Base-by-base conservation (phyloP, 1,140 invertebrate species). In the Apocrypta bakeri region DNA sequence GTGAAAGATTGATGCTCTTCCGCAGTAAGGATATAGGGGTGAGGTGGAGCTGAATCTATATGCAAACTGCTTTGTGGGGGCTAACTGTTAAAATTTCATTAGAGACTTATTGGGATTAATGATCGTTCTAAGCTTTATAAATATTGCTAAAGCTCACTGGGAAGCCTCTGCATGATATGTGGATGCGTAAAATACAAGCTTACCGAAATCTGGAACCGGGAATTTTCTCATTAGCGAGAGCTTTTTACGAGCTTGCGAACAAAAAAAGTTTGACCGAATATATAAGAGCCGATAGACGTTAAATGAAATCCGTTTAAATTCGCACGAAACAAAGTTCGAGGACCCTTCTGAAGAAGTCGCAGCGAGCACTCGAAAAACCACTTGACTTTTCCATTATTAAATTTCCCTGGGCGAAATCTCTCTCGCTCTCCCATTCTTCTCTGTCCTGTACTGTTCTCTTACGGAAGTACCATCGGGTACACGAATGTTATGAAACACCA, bases 381-480 rank as follows among this genome's bases (percentile, higher is more conserved):
- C 78, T 80, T 37, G 61, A 64, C 79, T 75, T 75, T 81, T 63
- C 79, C 72, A 75, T 81, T 81, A 75, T 81, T 81, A 81, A 75
- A 81, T 81, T 75, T 75, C 72, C 48, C 25, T 56, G 21, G 69
- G 24, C 27, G 37, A 72, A 75, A 14, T 25, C 29, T 27, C 48
- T 48, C 3, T 48, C 27, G 12, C 17, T 33, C 3, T 69, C 17
- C 27, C 12, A n/a, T n/a, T 33, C 9, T 71, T 11, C 27, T 14
- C 31, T n/a, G 17, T 56, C 0, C 21, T 61, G 27, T 7, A 78
- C 25, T n/a, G n/a, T 63, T 17, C 6, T 11, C 25, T 14, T 56
- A 56, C 21, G 48, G 48, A 56, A 56, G 21, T 21, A n/a, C 48
- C 17, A n/a, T 21, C 40, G 48, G 48, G 61, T 71, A 31, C n/a